Base-by-base conservation (phyloP, 2,113 vertebrate species). In the Saimiri boliviensis region DNA sequence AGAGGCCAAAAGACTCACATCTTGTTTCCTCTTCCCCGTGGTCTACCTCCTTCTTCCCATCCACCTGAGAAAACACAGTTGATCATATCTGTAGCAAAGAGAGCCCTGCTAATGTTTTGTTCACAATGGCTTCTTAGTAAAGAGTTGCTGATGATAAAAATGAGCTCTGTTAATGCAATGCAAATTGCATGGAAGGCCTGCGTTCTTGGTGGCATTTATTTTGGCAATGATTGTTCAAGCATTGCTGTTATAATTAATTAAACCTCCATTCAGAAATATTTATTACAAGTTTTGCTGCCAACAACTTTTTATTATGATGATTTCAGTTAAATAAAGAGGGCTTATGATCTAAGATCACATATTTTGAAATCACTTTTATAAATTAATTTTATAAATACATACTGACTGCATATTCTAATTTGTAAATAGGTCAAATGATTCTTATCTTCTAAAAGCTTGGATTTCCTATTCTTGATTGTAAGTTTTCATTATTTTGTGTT, bases 191-290 rank as follows among this genome's bases (percentile, higher is more conserved):
- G 60, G 66, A 80, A 58, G n/a, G 35, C 5, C 58, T 84, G 21
- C 63, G 37, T 77, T 93, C 49, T 92, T 89, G 27, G 52, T 92
- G n/a, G 30, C 70, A 14, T 83, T 84, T 88, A 71, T 45, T 88
- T 86, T 91, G 82, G 42, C 40, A 84, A 23, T 92, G 17, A 23
- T 37, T 86, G 79, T 37, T 4, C 21, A 94, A 82, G 5, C 8
- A 42, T 52, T 82, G 11, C 17, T 87, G 81, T 92, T 83, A 58
- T 13, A 89, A 92, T 96, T 86, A 90, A 95, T 90, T 97, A 83
- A 94, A 74, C 68, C 54, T 74, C 56, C 63, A 93, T 79, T 93
- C n/a, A 47, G 74, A 92, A 89, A 96, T 91, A 89, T 85, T 81
- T 94, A 21, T 63, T 94, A 56, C 16, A 86, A 42, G 52, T 93